phyloP scores from a whole-genome alignment of 2,797 vertebrate genomes.

The Sebastes diploproa region DNA sequence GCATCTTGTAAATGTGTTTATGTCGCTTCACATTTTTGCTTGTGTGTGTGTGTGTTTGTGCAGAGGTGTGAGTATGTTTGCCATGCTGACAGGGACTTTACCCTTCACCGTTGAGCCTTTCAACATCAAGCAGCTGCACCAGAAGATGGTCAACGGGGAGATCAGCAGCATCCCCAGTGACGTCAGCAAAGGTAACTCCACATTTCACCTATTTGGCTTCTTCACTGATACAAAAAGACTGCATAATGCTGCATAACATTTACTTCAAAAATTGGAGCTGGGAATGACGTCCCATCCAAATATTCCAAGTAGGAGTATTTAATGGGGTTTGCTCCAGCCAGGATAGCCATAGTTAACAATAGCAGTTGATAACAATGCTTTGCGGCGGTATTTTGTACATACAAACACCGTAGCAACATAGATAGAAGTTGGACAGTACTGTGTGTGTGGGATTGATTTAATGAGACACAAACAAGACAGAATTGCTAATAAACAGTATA shows the following conservation, averaged over 20 bases:
- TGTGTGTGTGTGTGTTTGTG: not conserved
- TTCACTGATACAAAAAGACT: not conserved
- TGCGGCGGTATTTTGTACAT: accelerated
- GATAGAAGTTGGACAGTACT: no score
- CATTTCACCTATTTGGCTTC: not conserved
- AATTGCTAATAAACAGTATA: no score
- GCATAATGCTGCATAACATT: no score
- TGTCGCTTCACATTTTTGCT: not conserved
- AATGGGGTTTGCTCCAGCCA: no score
- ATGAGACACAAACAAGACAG: no score
- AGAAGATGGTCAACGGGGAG: slow-evolving; percentile 88
- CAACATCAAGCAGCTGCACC: slow-evolving; percentile 88
- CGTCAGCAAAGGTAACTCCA: slow-evolving; percentile 83
- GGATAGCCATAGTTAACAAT: no score
- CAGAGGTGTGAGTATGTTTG: slow-evolving; percentile 88
- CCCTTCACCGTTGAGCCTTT: slow-evolving; percentile 87
- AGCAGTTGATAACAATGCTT: no score
- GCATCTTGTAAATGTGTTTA: slow-evolving; percentile 5
- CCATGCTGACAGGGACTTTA: slow-evolving; percentile 87
- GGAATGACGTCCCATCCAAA: no score
- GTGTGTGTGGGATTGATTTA: no score
- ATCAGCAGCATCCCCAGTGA: slow-evolving; percentile 83
- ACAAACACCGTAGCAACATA: no score
- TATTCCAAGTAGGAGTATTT: not conserved
- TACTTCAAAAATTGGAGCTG: no score